Conservation (phyloP, 2,888 invertebrate genomes). For the Nycteola revayana region DNA sequence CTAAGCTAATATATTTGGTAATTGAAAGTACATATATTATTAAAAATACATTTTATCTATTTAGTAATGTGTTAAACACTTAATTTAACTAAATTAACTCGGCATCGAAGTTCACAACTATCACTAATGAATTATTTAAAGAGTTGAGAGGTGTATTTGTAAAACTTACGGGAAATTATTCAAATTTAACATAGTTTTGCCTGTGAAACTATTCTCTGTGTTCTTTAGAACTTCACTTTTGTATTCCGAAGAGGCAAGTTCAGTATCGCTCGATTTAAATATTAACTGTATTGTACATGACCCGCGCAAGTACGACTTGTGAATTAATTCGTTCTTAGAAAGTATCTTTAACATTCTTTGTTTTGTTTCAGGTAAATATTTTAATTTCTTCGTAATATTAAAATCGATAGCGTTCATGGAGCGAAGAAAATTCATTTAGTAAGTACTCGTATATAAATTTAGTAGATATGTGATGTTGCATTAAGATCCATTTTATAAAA, state of each 20-base stretch:
- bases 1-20: too few species aligned
- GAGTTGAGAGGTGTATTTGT: conserved; percentile 14
- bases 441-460: too few species aligned
- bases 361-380: conserved; percentile 49
- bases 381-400: too few species aligned
- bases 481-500: too few species aligned
- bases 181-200: conserved; percentile 31
- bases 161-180: conserved; percentile 24
- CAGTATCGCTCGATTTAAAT: conserved; percentile 55
- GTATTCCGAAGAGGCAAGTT: conserved; percentile 41
- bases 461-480: too few species aligned
- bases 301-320: conserved; percentile 48
- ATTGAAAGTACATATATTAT: too few species aligned
- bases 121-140: conserved; percentile 24
- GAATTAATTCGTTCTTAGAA: conserved; percentile 51
- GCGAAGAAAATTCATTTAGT: too few species aligned
- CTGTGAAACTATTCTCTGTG: conserved; percentile 20
- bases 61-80: too few species aligned
- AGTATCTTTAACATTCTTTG: conserved; percentile 15
- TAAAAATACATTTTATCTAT: too few species aligned
- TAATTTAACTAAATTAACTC: too few species aligned
- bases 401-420: too few species aligned
- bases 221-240: conserved; percentile 41
- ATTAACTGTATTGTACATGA: conserved; percentile 52
- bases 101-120: too few species aligned